Percentiles rank a stretch among this genome's conserved stretches.
phyloP scores from a whole-genome alignment of 2,797 vertebrate genomes.

The Cygnus olor region DNA sequence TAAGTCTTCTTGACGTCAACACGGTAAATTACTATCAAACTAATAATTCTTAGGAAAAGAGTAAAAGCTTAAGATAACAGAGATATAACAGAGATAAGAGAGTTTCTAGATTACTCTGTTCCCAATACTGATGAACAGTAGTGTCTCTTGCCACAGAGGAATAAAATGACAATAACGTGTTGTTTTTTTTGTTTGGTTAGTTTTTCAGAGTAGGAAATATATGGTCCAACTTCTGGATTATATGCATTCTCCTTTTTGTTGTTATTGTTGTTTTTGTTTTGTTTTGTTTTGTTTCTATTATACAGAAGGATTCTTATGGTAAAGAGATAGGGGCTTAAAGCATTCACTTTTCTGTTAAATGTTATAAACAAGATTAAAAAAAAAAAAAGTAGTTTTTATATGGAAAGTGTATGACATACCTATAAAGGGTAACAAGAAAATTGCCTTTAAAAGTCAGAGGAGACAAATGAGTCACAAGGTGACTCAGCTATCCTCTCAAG shows the following conservation, averaged over 20 bases:
- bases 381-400: not conserved
- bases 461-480: not conserved
- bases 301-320: not conserved
- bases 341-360: not conserved
- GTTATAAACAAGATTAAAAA: not conserved
- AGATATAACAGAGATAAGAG: not conserved
- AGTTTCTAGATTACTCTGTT: not conserved
- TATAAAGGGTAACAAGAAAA: not conserved
- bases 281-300: accelerated
- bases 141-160: not conserved
- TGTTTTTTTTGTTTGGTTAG: too few species aligned
- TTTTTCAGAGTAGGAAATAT: not conserved
- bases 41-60: not conserved
- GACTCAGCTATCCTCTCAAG: not conserved
- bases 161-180: not conserved
- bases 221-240: not conserved
- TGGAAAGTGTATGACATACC: not conserved
- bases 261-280: not conserved
- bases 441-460: not conserved
- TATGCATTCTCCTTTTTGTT: not conserved
- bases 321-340: not conserved
- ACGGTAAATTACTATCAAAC: not conserved
- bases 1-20: not conserved
- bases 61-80: not conserved
- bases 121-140: not conserved